These are phyloP conservation scores for Eptesicus fuscus DNA, from an alignment of 2,113 vertebrate species.

Conservation along the genomic window DNA sequence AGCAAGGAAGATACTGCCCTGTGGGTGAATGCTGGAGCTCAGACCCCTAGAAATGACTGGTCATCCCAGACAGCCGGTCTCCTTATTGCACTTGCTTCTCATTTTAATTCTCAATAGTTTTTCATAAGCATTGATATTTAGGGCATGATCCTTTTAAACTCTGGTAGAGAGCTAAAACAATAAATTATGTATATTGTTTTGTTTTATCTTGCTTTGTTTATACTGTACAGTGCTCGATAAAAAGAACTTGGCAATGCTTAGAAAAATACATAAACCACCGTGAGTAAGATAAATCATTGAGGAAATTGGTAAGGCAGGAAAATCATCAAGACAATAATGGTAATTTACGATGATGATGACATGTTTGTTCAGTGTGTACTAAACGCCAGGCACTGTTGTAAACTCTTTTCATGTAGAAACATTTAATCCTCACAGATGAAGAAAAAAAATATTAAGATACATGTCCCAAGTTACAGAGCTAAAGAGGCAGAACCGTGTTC, in stretches of 20 bases:
- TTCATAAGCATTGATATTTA: neutral
- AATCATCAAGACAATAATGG: neutral
- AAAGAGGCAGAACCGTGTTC: neutral
- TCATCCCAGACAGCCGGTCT: neutral
- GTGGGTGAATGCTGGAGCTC: neutral
- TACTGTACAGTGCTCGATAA: neutral
- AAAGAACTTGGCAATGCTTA: constrained; percentile 20
- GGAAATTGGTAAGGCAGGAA: neutral
- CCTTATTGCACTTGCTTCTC: neutral
- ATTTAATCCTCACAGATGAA: neutral
- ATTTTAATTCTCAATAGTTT: neutral
- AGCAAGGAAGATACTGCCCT: neutral
- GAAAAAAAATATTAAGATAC: neutral
- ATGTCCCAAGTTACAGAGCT: neutral
- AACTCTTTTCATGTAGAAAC: neutral
- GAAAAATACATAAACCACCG: neutral
- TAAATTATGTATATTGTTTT: neutral
- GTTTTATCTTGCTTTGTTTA: neutral
- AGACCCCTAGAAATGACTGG: neutral
- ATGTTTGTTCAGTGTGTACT: neutral
- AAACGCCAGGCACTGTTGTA: neutral
- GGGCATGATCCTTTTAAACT: neutral
- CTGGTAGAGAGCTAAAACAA: neutral
- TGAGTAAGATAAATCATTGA: neutral
- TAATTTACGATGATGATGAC: neutral